These are phyloP conservation scores for Artemia sinica DNA, from an alignment of 2,888 invertebrate genomes.

Conservation along the genomic window DNA sequence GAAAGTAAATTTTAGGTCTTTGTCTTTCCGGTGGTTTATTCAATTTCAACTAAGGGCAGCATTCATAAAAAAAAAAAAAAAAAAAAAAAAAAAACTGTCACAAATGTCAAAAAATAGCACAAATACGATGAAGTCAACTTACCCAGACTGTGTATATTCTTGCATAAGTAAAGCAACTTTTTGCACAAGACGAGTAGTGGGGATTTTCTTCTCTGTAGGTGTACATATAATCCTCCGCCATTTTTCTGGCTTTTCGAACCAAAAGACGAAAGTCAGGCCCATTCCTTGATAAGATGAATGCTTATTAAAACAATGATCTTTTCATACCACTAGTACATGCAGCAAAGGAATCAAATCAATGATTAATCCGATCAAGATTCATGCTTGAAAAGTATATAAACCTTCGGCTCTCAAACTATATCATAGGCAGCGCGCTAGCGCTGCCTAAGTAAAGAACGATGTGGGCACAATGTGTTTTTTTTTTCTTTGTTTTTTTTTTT, in stretches of 20 bases:
- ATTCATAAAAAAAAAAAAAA: slow-evolving; percentile 14
- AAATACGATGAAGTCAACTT: slow-evolving; percentile 26
- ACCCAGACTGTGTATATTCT: slow-evolving; percentile 97
- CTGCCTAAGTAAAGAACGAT: too few relatives aligned
- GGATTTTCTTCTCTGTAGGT: slow-evolving; percentile 87
- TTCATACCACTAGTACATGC: too few relatives aligned
- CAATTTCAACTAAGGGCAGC: background rate
- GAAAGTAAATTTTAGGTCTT: background rate
- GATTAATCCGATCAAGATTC: too few relatives aligned
- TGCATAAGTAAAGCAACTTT: slow-evolving; percentile 95
- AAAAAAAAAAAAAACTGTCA: slow-evolving; percentile 12
- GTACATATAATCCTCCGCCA: slow-evolving; percentile 82
- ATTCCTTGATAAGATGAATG: slow-evolving; percentile 40
- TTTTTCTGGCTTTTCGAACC: slow-evolving; percentile 77
- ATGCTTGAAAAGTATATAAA: too few relatives aligned
- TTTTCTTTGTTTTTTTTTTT: too few relatives aligned
- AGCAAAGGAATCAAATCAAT: too few relatives aligned
- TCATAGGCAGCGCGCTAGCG: too few relatives aligned
- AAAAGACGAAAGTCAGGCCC: slow-evolving; percentile 77
- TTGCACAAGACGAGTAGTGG: slow-evolving; percentile 88
- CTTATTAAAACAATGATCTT: too few relatives aligned
- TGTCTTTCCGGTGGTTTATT: background rate
- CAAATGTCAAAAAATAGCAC: background rate
- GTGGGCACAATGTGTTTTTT: too few relatives aligned
- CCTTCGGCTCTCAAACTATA: too few relatives aligned